Evolutionary conservation across 1,140 invertebrate species (phyloP).

Genomic region (Pseudomyrmex pallidus): DNA sequence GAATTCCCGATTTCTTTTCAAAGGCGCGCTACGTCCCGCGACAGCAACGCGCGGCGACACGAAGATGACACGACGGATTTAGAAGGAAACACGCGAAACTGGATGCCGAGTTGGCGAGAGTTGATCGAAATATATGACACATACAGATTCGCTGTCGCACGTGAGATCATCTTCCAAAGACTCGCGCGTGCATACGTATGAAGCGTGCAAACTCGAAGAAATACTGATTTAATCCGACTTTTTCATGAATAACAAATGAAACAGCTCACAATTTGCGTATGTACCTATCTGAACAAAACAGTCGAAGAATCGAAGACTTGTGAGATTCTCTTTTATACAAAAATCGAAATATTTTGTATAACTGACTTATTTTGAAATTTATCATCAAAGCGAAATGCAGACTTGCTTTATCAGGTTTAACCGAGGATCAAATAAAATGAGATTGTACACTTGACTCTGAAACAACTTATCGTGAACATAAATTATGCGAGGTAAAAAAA

Average conservation of each 20-base stretch:
- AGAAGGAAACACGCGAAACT: conserved; percentile 28
- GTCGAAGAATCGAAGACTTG: no score
- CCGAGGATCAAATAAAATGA: no score
- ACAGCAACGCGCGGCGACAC: conserved; percentile 21
- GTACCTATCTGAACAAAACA: no score
- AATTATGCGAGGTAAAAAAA: no score
- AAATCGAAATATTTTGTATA: no score
- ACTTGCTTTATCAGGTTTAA: no score
- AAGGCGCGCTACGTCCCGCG: background rate
- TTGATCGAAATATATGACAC: conserved; percentile 33
- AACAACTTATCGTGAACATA: no score
- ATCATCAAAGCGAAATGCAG: no score
- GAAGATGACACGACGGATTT: conserved; percentile 39
- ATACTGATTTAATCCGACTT: conserved; percentile 32
- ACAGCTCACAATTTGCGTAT: background rate
- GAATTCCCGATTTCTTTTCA: conserved; percentile 47
- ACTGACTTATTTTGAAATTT: no score
- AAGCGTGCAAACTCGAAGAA: background rate
- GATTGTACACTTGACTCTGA: no score
- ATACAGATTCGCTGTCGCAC: conserved; percentile 18
- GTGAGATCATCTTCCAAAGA: conserved; percentile 36
- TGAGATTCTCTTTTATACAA: no score
- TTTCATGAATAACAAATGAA: conserved; percentile 9
- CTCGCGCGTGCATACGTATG: conserved; percentile 6
- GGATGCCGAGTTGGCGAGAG: background rate